A percentile compares a stretch with the other conserved stretches of the same genome.
phyloP scores from a whole-genome alignment of 2,888 invertebrate genomes.

The Andrena haemorrhoa region DNA sequence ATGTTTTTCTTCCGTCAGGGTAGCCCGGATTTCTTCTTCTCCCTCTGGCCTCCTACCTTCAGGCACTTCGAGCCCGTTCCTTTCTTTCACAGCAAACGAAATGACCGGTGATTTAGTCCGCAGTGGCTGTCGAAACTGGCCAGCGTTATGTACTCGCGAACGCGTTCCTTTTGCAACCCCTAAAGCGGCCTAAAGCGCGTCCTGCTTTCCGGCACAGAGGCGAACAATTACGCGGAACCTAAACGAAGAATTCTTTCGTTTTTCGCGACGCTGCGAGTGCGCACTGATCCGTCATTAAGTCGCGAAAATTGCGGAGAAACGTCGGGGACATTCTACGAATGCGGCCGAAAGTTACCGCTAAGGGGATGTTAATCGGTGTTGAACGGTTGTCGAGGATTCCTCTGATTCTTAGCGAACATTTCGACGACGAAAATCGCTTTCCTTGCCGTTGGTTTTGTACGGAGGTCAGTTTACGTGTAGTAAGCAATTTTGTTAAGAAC shows the following conservation, averaged over 20 bases:
- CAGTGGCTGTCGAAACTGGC: slow-evolving; percentile 15
- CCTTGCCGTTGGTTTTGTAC: not conserved
- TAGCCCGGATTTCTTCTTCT: slow-evolving; percentile 52
- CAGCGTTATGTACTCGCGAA: slow-evolving; percentile 3
- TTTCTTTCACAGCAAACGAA: slow-evolving; percentile 13
- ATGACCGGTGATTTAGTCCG: slow-evolving; percentile 41
- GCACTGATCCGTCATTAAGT: slow-evolving; percentile 11
- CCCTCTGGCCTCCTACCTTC: slow-evolving; percentile 15
- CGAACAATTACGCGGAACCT: slow-evolving; percentile 38
- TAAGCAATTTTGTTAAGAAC: too few relatives aligned
- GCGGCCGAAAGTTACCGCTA: slow-evolving; percentile 11
- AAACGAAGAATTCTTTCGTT: slow-evolving; percentile 42
- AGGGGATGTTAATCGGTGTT: slow-evolving; percentile 27
- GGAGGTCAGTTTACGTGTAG: not conserved
- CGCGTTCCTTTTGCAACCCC: slow-evolving; percentile 3
- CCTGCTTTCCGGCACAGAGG: not conserved
- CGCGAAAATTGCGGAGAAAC: slow-evolving; percentile 12
- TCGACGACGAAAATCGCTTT: not conserved
- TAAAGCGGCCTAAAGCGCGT: slow-evolving; percentile 6
- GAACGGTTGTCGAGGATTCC: not conserved
- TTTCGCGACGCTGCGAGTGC: slow-evolving; percentile 17
- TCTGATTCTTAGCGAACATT: not conserved
- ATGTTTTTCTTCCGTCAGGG: slow-evolving; percentile 64
- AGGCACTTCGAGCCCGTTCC: not conserved
- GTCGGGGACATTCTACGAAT: slow-evolving; percentile 15